Base-by-base conservation (phyloP, 1,140 invertebrate species). In the Diachasma alloeum region DNA sequence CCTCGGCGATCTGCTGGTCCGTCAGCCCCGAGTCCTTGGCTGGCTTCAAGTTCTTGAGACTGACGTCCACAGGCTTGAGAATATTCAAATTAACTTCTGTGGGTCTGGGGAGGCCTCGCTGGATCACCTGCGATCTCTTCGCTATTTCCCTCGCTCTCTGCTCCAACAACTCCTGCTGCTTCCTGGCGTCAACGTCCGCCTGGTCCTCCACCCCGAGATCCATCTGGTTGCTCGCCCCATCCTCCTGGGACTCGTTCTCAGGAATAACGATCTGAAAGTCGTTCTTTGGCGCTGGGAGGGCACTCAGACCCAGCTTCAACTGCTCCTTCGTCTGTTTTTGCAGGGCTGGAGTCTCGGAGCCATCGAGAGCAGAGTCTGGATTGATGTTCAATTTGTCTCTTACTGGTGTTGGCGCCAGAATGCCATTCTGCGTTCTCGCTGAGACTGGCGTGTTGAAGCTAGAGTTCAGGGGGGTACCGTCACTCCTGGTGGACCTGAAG, bases 211-310 rank as follows among this genome's bases (percentile, higher is more conserved):
- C 17, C 4, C 48, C 48, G 6, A 53, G 88, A 19, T 26, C 59
- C 6, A 22, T 4, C n/a, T 98, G 97, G 90, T 98, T 96, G 82
- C 96, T 94, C 0, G 94, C 84, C 0, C 90, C 85, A 9, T 90
- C 83, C n/a, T 86, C 85, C 8, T 91, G 91, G 26, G 92, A 90
- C 80, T 97, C 96, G 46, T 95, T 93, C 78, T 98, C 96, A 0
- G 97, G 97, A 10, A 99, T 95, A 53, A 99, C 97, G 85, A 99
- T 98, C 90, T 99, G 98, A 90, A 98, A 99, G 89, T 99, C 98
- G 88, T 99, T 99, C 77, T 95, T 94, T 0, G 99, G 98, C 31
- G 92, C 86, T 4, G 98, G 99, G 73, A 99, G 89, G 10, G 93
- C 89, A 39, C 93, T 93, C 13, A 99, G 88, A 0, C 95, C 94